Evolutionary conservation across 2,113 vertebrate genomes (phyloP).

Genomic region (Myodes glareolus): DNA sequence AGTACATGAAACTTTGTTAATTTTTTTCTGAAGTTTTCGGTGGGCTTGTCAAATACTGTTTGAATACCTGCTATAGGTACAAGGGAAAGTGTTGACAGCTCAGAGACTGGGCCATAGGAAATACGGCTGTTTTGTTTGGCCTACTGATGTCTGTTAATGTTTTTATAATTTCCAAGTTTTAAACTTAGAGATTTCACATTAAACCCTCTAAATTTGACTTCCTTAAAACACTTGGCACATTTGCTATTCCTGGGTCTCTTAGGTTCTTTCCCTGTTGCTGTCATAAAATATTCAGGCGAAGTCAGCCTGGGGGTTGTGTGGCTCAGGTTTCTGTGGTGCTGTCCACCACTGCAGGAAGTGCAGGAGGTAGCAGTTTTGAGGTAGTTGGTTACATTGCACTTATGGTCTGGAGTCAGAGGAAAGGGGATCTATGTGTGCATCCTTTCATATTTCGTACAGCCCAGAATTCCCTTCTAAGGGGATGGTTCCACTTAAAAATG

Average conservation of each 20-base stretch:
- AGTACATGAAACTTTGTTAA: not conserved
- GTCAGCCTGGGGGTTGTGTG: not conserved
- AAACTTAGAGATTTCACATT: not conserved
- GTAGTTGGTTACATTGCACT: not conserved
- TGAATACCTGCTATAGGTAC: not conserved
- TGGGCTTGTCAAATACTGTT: not conserved
- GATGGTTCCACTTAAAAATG: not conserved
- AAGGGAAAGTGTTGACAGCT: not conserved
- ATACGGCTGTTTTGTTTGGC: not conserved
- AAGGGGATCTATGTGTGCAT: not conserved
- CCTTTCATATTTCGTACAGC: not conserved
- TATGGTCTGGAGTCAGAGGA: not conserved
- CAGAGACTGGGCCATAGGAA: not conserved
- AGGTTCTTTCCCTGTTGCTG: not conserved
- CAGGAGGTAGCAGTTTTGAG: not conserved
- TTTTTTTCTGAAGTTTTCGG: not conserved
- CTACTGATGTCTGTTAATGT: not conserved
- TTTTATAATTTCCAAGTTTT: slow-evolving; percentile 28
- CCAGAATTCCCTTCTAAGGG: not conserved
- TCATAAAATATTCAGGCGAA: not conserved
- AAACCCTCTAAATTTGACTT: not conserved
- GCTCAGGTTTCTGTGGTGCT: not conserved
- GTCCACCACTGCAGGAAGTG: not conserved
- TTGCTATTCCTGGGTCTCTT: not conserved
- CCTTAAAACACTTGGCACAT: not conserved